Evolutionary conservation across 2,113 vertebrate genomes (phyloP), one percentile per base, ranked within the genome.

Genomic region (Herpetotheres cachinnans): DNA sequence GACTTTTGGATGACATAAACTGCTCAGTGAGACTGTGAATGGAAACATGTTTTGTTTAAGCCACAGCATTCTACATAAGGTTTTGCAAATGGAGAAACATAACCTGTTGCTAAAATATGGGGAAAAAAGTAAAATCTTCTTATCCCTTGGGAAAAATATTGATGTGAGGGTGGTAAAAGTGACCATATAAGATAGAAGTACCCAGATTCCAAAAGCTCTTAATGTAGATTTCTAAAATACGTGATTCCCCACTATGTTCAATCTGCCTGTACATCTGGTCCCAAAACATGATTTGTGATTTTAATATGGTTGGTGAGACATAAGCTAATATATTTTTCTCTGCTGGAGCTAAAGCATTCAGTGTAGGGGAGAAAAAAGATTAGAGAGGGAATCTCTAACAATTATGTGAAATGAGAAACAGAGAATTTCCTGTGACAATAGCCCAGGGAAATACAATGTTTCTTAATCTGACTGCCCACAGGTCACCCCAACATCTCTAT

Each of bases 291-390:
- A 92, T 95, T 91, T 92, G 80, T 65, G 84, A 69, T 74, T 94
- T 96, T 95, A 96, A 97, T 97, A 77, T 89, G 42, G 49, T 56
- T 95, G 17, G 58, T 79, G 67, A 94, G 42, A 82, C 67, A n/a
- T 44, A 87, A 91, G 47, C 42, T 86, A 94, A 89, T 95, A 94
- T n/a, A 34, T 83, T 96, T 95, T 95, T 91, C 56, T 89, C 81
- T 83, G 36, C 52, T 95, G 83, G 78, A 94, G 69, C 42, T 84
- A 44, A 73, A 89, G 10, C 13, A 65, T 50, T 94, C 42, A 72
- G 18, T 65, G n/a, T 27, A 81, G 47, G 42, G 24, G 7, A 4
- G 20, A n/a, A 27, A 42, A 56, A 46, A 80, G 36, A 58, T 7
- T 49, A 49, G 12, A 46, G 7, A 80, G 12, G 8, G 18, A 92